These are phyloP conservation scores for Hypomesus transpacificus DNA, from an alignment of 2,113 vertebrate species.

Conservation along the genomic window DNA sequence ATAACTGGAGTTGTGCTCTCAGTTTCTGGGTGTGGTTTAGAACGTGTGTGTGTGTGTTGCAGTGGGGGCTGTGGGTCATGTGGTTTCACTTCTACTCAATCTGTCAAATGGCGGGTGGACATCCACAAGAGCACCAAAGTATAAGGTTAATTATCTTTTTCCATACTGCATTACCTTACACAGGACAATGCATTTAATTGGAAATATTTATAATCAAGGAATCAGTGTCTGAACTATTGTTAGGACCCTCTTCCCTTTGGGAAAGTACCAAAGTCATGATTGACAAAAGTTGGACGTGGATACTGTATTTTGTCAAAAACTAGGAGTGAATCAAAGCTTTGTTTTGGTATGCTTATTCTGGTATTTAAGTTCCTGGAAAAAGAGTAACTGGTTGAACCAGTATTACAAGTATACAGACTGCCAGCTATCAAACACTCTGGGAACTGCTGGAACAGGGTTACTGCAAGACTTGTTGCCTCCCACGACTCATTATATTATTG, in stretches of 20 bases:
- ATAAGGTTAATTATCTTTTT: too few relatives aligned
- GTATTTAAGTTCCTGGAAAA: slow-evolving; percentile 9
- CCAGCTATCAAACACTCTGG: slow-evolving; percentile 5
- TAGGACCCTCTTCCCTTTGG: neutral
- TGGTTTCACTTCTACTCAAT: slow-evolving; percentile 33
- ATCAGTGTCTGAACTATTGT: neutral
- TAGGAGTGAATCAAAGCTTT: too few relatives aligned
- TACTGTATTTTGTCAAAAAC: too few relatives aligned
- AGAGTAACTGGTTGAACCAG: slow-evolving; percentile 47
- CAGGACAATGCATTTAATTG: neutral
- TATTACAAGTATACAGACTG: slow-evolving; percentile 1
- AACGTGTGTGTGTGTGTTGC: neutral
- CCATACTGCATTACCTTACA: too few relatives aligned
- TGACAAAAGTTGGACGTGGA: too few relatives aligned
- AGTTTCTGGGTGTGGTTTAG: slow-evolving; percentile 70
- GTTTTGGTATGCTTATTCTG: neutral
- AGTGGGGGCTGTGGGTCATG: neutral
- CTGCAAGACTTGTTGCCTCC: neutral
- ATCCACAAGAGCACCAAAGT: neutral
- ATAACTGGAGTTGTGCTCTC: neutral
- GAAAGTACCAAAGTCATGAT: neutral
- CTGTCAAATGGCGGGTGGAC: neutral
- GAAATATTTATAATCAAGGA: neutral
- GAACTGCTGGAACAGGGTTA: slow-evolving; percentile 29
- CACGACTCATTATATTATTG: neutral